Evolutionary conservation across 2,888 invertebrate genomes (phyloP).

Genomic region (Ecliptopera silaceata): DNA sequence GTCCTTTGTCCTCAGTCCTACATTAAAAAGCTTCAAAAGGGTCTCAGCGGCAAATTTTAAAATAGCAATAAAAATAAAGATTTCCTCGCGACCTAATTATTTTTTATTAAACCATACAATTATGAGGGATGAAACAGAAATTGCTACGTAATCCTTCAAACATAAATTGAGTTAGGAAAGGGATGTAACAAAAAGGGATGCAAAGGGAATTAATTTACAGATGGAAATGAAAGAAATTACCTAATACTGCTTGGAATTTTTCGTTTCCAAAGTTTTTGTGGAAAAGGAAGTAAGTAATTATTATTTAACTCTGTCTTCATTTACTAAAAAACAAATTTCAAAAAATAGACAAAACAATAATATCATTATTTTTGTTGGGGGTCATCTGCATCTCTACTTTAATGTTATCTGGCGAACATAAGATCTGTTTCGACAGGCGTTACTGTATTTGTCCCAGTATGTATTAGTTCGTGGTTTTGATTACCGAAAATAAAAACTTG

Average conservation of each 20-base stretch:
- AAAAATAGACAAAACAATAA: not conserved
- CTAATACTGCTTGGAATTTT: slow-evolving; percentile 1
- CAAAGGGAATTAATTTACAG: slow-evolving; percentile 33
- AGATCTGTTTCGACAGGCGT: too few species aligned
- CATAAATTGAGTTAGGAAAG: slow-evolving; percentile 40
- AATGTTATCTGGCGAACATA: too few species aligned
- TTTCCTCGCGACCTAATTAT: slow-evolving; percentile 24
- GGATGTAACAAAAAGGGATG: slow-evolving; percentile 35
- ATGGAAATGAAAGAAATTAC: slow-evolving; percentile 19
- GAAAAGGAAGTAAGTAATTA: not conserved
- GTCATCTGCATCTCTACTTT: too few species aligned
- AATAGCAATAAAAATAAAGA: slow-evolving; percentile 23
- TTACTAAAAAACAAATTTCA: not conserved
- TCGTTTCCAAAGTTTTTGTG: not conserved
- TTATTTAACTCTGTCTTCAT: not conserved
- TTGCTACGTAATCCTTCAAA: slow-evolving; percentile 41
- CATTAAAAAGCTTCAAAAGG: slow-evolving; percentile 1
- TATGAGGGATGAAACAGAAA: slow-evolving; percentile 36
- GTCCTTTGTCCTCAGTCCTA: too few species aligned
- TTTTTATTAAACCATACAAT: slow-evolving; percentile 34
- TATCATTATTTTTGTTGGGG: too few species aligned
- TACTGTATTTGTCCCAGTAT: too few species aligned
- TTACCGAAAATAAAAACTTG: too few species aligned
- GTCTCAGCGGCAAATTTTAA: slow-evolving; percentile 2
- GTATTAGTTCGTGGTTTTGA: too few species aligned